Evolutionary conservation across 2,113 vertebrate species (phyloP).

Genomic region (Brachypteracias leptosomus): DNA sequence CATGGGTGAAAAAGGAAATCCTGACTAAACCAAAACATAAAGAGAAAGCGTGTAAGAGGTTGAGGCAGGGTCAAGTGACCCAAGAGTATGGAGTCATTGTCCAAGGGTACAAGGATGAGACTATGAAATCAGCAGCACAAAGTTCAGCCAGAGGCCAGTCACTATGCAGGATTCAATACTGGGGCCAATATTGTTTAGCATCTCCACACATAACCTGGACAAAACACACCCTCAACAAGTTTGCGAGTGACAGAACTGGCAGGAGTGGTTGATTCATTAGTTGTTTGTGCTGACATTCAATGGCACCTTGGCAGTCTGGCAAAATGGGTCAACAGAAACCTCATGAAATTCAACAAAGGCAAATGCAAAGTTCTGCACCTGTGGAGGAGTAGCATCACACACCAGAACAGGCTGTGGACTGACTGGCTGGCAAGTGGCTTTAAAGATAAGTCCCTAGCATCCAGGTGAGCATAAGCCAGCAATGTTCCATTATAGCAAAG

Average conservation of each 20-base stretch:
- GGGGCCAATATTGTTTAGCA: background rate
- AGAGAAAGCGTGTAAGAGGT: background rate
- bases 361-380: background rate
- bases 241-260: background rate
- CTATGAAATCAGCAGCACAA: background rate
- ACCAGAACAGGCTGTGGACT: background rate
- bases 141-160: background rate
- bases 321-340: background rate
- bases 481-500: background rate
- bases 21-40: background rate
- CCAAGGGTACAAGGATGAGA: background rate
- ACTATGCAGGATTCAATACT: background rate
- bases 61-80: background rate
- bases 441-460: background rate
- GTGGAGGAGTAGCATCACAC: background rate
- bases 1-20: background rate
- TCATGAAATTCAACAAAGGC: background rate
- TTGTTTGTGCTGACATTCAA: background rate
- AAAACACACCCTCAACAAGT: background rate
- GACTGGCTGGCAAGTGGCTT: too few relatives aligned
- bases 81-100: background rate
- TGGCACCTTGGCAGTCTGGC: background rate
- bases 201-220: background rate
- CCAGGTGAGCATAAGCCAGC: background rate
- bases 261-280: background rate